Evolutionary conservation across 2,888 invertebrate species (phyloP).

Genomic region (Habroteleia sp.): DNA sequence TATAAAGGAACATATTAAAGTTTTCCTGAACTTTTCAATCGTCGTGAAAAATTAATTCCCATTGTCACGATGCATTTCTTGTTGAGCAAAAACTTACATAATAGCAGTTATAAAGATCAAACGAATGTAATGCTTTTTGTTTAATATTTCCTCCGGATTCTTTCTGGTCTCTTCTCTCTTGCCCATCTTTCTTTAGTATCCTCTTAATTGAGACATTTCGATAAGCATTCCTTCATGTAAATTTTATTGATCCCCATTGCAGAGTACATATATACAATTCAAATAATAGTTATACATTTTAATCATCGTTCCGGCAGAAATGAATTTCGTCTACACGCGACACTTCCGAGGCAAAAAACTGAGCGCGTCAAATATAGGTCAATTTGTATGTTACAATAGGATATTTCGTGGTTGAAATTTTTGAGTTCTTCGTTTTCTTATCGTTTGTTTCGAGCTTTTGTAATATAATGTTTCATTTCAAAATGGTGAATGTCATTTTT

Average conservation of each 20-base stretch:
- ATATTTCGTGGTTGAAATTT: slow-evolving; percentile 11
- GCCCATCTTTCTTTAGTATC: neutral
- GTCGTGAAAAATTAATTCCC: slow-evolving; percentile 32
- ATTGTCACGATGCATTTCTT: slow-evolving; percentile 26
- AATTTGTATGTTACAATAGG: slow-evolving; percentile 2
- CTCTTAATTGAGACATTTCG: neutral
- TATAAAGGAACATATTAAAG: slow-evolving; percentile 6
- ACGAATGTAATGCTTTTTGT: slow-evolving; percentile 15
- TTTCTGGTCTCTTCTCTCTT: neutral
- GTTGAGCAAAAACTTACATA: slow-evolving; percentile 20
- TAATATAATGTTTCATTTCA: slow-evolving; percentile 24
- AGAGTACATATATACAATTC: slow-evolving; percentile 1
- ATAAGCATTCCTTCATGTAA: neutral
- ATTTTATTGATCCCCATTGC: slow-evolving; percentile 2
- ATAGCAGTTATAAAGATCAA: slow-evolving; percentile 19
- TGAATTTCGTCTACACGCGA: slow-evolving; percentile 6
- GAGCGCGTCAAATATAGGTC: slow-evolving; percentile 26
- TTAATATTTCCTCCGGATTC: slow-evolving; percentile 5
- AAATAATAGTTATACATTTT: neutral
- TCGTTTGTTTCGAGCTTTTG: slow-evolving; percentile 10
- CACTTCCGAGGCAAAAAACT: slow-evolving; percentile 8
- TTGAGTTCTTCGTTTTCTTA: slow-evolving; percentile 21
- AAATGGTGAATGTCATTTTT: slow-evolving; percentile 24
- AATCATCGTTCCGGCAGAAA: slow-evolving; percentile 1
- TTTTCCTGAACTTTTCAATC: slow-evolving; percentile 26